phyloP scores from a whole-genome alignment of 2,888 invertebrate genomes.

The Phyto melanocephala region DNA sequence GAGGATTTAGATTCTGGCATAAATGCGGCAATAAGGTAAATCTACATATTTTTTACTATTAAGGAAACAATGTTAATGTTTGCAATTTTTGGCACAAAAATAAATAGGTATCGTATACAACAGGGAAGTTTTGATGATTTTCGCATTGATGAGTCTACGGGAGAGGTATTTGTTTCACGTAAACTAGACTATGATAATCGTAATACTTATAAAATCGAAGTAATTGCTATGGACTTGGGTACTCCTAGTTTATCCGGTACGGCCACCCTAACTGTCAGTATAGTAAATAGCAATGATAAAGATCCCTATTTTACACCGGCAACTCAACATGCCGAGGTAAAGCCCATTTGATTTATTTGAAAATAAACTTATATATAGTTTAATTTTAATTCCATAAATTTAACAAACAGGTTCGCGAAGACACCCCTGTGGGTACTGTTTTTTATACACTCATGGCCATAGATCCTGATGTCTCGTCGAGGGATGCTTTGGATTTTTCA shows the following conservation, averaged over 20 bases:
- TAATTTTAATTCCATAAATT: not conserved
- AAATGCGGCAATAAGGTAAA: constrained; percentile 85
- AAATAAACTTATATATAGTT: no score
- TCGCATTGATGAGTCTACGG: constrained; percentile 86
- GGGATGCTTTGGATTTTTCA: constrained; percentile 83
- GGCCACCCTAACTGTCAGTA: constrained; percentile 87
- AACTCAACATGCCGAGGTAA: constrained; percentile 87
- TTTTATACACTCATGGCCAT: constrained; percentile 86
- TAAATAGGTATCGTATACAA: constrained; percentile 85
- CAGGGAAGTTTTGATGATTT: constrained; percentile 93
- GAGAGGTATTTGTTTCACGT: constrained; percentile 86
- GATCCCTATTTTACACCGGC: constrained; percentile 89
- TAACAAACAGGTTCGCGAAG: constrained; percentile 86
- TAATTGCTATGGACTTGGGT: constrained; percentile 90
- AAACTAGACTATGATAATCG: constrained; percentile 91
- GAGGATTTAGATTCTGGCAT: constrained; percentile 91
- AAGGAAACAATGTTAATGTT: not conserved
- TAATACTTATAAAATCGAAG: constrained; percentile 88
- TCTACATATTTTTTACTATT: no score
- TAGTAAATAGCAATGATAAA: constrained; percentile 93
- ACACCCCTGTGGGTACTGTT: constrained; percentile 85
- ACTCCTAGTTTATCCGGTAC: constrained; percentile 90
- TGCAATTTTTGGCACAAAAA: not conserved
- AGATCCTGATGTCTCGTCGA: constrained; percentile 88
- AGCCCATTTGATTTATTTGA: not conserved